A percentile compares a stretch with the other conserved stretches of the same genome.
phyloP scores from a whole-genome alignment of 2,888 invertebrate genomes.

The Gastracanthus pulcherrimus region DNA sequence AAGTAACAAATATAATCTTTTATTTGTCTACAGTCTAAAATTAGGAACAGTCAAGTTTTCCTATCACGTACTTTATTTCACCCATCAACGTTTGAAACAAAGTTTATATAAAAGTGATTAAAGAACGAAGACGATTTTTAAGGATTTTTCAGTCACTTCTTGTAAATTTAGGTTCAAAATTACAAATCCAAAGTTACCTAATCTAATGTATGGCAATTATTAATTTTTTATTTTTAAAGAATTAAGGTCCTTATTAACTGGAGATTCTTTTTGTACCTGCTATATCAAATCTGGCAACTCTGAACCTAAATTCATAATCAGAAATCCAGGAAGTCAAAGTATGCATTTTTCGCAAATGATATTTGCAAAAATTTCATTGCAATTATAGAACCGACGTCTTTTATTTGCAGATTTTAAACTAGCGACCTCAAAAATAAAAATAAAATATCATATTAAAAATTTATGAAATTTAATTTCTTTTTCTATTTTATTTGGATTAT shows the following conservation, averaged over 20 bases:
- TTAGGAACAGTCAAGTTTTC: background rate
- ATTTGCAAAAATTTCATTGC: too few relatives aligned
- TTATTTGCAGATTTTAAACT: background rate
- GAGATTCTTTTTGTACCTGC: background rate
- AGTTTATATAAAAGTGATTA: background rate
- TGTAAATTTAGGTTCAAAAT: background rate
- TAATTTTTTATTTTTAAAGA: background rate
- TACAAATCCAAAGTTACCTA: background rate
- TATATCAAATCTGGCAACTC: background rate
- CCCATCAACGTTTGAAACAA: background rate
- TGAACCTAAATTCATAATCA: background rate
- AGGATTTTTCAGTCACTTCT: background rate
- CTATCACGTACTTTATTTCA: background rate
- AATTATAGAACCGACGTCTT: too few relatives aligned
- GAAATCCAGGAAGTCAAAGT: background rate
- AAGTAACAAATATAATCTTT: background rate
- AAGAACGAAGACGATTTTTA: background rate
- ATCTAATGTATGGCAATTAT: background rate
- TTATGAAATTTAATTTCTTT: background rate
- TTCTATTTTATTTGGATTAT: background rate
- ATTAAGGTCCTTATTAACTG: background rate
- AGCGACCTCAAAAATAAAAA: background rate
- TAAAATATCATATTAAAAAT: background rate
- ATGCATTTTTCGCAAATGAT: background rate
- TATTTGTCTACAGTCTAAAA: background rate